These are phyloP conservation scores for Heliangelus exortis DNA, from an alignment of 2,797 vertebrate genomes.

Conservation along the genomic window DNA sequence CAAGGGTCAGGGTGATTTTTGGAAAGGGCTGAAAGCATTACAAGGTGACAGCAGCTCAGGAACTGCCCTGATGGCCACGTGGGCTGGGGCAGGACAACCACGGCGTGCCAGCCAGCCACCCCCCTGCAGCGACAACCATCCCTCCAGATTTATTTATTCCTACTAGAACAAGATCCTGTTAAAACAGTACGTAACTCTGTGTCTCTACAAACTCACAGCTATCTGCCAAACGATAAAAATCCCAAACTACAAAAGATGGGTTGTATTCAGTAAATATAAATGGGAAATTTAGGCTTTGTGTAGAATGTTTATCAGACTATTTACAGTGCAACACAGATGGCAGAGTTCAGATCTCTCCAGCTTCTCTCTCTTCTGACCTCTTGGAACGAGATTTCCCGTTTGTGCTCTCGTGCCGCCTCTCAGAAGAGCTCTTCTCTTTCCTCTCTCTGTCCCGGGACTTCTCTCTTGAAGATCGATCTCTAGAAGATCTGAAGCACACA, in stretches of 20 bases:
- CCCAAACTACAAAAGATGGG: constrained; percentile 83
- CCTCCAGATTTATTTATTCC: constrained; percentile 68
- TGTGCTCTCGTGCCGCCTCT: constrained; percentile 85
- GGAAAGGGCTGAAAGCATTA: background rate
- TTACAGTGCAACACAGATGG: constrained; percentile 74
- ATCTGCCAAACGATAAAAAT: constrained; percentile 81
- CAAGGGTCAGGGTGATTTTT: background rate
- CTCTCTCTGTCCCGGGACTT: constrained; percentile 86
- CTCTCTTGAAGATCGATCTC: constrained; percentile 87
- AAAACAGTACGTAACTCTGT: constrained; percentile 74
- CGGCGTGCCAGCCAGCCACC: background rate
- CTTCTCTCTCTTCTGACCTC: constrained; percentile 90
- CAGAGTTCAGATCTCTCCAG: constrained; percentile 89
- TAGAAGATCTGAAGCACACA: constrained; percentile 79
- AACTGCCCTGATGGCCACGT: background rate
- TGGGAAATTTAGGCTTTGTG: constrained; percentile 72
- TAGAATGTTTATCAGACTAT: constrained; percentile 73
- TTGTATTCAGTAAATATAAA: constrained; percentile 81
- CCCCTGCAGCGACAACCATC: constrained; percentile 42
- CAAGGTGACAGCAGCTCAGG: background rate
- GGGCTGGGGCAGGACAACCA: background rate
- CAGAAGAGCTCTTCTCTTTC: constrained; percentile 81
- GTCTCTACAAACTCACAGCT: constrained; percentile 78
- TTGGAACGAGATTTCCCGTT: constrained; percentile 88
- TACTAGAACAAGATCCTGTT: constrained; percentile 67